Evolutionary conservation across 2,113 vertebrate genomes (phyloP), one percentile per base, ranked within the genome.

Genomic region (Apodemus sylvaticus): DNA sequence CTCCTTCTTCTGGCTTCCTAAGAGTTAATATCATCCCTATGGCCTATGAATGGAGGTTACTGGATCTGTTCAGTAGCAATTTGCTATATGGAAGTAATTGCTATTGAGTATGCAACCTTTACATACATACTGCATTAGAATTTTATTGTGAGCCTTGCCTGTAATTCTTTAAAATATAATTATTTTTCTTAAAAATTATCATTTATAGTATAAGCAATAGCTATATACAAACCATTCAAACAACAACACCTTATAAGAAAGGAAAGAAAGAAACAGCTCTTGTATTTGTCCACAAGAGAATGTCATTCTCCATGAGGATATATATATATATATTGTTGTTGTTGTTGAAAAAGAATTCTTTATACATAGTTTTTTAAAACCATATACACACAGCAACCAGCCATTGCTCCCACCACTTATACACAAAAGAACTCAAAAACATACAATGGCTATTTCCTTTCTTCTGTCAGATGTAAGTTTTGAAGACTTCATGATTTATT

Each of bases 401-500:
- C 13, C 60, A 39, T 70, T 19, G 1, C 24, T 31, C 36, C 29
- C 60, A 13, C 16, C 29, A 17, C 16, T 34, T 74, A 17, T 58
- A 26, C 10, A 81, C 86, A 68, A 90, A 97, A 78, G 96, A 89
- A n/a, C 78, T 97, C 58, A 89, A 89, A 97, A 96, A 90, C 77
- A 68, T 62, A 93, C 66, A 53, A 78, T 2, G 0, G 53, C 53
- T 81, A 85, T 98, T 96, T 89, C 76, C 95, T 97, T 96, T 79
- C 51, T 39, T 89, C 48, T 58, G 48, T 64, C 29, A 96, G 64
- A 91, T 9, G 48, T 77, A 76, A 98, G 86, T 78, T 97, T 97
- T 95, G 82, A 97, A 96, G 94, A 97, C 85, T 98, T 98, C 83
- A 91, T 24, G 45, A 93, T 82, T 97, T 98, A 95, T 34, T 94